Evolutionary conservation across 2,888 invertebrate species (phyloP), one percentile per base, ranked within the genome.

Genomic region (Lysandra bellargus): DNA sequence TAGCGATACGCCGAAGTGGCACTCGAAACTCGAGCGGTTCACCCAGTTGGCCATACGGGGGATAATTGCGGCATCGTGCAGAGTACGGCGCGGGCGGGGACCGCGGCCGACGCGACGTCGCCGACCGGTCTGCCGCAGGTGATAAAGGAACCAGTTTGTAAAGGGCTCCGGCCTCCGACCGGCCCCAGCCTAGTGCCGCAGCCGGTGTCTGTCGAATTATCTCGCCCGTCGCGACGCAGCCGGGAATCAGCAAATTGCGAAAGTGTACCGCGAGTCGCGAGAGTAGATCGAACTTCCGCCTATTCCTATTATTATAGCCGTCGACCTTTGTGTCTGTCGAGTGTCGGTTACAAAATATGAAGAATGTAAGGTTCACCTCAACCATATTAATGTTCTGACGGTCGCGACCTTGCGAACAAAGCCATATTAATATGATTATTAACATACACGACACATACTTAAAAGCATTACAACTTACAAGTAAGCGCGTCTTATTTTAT

Each of bases 401-500:
- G 33, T 73, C 40, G n/a, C 73, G 40, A 73, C 73, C 73, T 73
- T 73, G 73, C 33, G 6, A 17, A 40, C 73, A 40, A 73, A 73
- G 73, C 73, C 73, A 73, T 73, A 40, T 64, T 57, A 14, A 14
- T 7, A 64, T 30, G 23, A 61, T 23, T 61, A 64, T 64, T 64
- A 64, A 23, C 30, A 64, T 64, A 64, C 64, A 30, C 64, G 64
- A 64, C 64, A 64, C 64, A 64, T 3, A 12, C 64, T 49, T 12
- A 9, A 49, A 4, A 23, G 9, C 12, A 64, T 30, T 61, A 61
- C n/a, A 60, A 60, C 9, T 23, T 60, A 60, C n/a, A 23, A 61
- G 23, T 61, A 23, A 57, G 17, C 17, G 4, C 23, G 64, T 64
- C 64, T 64, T 30, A 23, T 23, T 23, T 23, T 23, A 23, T 23